Conservation (phyloP, 2,888 invertebrate genomes). For the Gortyna flavago region DNA sequence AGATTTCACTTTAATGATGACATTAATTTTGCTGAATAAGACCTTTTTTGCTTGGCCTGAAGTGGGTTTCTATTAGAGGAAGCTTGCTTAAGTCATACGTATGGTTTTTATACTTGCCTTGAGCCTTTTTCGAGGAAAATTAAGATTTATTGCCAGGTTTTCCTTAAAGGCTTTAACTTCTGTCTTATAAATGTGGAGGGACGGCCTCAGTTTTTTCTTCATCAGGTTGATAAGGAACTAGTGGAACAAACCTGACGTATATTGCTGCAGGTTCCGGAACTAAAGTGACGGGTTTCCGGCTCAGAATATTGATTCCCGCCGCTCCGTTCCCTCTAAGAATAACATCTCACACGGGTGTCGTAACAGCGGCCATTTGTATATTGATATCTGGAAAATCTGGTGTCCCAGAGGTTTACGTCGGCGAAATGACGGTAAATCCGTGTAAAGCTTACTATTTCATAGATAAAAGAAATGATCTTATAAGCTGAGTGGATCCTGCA, state of each 20-base stretch:
- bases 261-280: conserved; percentile 39
- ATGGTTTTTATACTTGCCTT: conserved; percentile 58
- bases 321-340: conserved; percentile 23
- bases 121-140: conserved; percentile 52
- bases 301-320: conserved; percentile 48
- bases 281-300: conserved; percentile 44
- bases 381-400: conserved; percentile 53
- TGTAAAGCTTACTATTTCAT: conserved; percentile 38
- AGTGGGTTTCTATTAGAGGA: conserved; percentile 29
- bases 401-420: conserved; percentile 36
- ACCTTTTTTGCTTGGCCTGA: conserved; percentile 23
- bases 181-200: conserved; percentile 45
- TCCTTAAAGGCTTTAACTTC: conserved; percentile 44
- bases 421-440: conserved; percentile 36
- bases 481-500: conserved; percentile 36
- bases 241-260: conserved; percentile 25
- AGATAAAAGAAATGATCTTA: conserved; percentile 50
- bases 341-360: conserved; percentile 37
- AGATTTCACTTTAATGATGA: conserved; percentile 44
- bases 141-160: conserved; percentile 56
- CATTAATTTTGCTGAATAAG: conserved; percentile 49
- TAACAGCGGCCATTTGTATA: conserved; percentile 54
- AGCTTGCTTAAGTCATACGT: conserved; percentile 48
- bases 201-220: conserved; percentile 43
- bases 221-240: conserved; percentile 39